Base-by-base conservation (phyloP, 2,888 invertebrate species). In the Arctia plantaginis region DNA sequence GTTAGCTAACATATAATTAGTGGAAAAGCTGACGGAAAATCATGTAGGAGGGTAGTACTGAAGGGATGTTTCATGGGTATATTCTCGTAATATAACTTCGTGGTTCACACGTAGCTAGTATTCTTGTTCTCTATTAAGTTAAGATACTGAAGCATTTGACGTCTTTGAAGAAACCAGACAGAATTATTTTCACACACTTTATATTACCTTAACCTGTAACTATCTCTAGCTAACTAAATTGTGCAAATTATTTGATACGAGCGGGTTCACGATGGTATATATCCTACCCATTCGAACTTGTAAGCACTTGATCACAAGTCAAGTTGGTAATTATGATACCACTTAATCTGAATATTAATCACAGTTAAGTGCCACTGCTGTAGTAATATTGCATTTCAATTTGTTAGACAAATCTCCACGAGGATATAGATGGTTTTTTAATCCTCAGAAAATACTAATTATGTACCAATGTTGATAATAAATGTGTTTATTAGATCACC, bases 1-100 rank as follows among this genome's bases (percentile, higher is more conserved):
- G 39, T 72, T 72, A 72, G 30, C 35, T 33, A 35, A 35, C 71
- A 51, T 51, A 72, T 72, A 66, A 72, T 64, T 65, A 65, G 33
- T 66, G 39, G 20, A 27, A 55, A 51, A 51, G 35, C 33, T n/a
- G 66, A 35, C 33, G 47, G 35, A 6, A 66, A 65, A 51, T 51
- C 51, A 23, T 72, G 44, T 27, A 35, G 66, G 44, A 12, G n/a
- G 71, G 27, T 41, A 35, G n/a, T 69, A 39, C 10, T 15, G n/a
- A 69, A 59, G 13, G 55, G n/a, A n/a, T 69, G 33, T 69, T 69
- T 55, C 10, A 55, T 35, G 47, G n/a, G 62, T 65, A 35, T 6
- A 23, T 20, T 51, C 23, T 10, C 7, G 35, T 35, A 35, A 23
- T 23, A 10, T 23, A 51, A 23, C 51, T 51, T 51, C 23, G 6